Percentiles rank a stretch among this genome's conserved stretches.
These are phyloP conservation scores for Polia nebulosa DNA, from an alignment of 2,888 invertebrate genomes.

Conservation along the genomic window DNA sequence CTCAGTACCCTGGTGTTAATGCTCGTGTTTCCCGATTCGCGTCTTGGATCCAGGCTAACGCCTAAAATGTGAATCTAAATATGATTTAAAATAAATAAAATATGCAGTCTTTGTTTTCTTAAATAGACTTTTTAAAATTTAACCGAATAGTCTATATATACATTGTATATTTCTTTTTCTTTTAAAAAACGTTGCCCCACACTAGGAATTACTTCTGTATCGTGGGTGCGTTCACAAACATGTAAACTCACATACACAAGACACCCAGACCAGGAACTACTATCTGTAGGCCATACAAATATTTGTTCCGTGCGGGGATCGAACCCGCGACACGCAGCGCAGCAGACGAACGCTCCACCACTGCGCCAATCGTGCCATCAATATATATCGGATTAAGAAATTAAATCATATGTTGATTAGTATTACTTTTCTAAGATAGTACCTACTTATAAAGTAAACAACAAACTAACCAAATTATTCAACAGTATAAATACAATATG, in stretches of 20 bases:
- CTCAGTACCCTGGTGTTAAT: conserved; percentile 71
- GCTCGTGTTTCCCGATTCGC: conserved; percentile 70
- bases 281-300: too few species aligned
- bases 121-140: neutral
- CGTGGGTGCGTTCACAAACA: too few species aligned
- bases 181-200: too few species aligned
- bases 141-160: neutral
- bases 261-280: too few species aligned
- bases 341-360: too few species aligned
- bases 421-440: neutral
- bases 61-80: conserved; percentile 55
- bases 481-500: too few species aligned
- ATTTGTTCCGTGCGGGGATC: too few species aligned
- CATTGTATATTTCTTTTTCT: too few species aligned
- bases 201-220: too few species aligned
- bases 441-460: neutral
- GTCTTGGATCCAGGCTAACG: conserved; percentile 72
- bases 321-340: too few species aligned
- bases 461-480: neutral
- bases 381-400: neutral
- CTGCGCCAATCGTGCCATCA: too few species aligned
- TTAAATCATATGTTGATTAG: neutral
- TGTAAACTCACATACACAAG: too few species aligned
- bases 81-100: neutral
- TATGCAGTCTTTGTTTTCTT: neutral